A percentile compares a stretch with the other conserved stretches of the same genome.
These are phyloP conservation scores for Lingula anatina DNA, from an alignment of 2,888 invertebrate genomes.

Conservation along the genomic window DNA sequence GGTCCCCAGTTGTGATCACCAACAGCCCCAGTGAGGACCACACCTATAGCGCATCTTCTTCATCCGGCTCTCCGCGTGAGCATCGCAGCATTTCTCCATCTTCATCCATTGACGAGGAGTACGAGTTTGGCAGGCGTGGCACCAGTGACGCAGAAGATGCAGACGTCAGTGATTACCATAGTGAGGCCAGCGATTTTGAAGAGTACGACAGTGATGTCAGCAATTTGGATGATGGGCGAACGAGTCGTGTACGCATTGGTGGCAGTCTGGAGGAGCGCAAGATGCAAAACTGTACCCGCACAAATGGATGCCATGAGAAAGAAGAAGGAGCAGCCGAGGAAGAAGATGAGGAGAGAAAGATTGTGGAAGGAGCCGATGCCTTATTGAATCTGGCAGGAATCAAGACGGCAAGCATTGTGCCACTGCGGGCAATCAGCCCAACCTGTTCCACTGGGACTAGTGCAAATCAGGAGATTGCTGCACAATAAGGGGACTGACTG, in stretches of 20 bases:
- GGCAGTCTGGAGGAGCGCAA: neutral
- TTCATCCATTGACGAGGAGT: constrained; percentile 51
- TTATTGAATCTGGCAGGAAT: constrained; percentile 70
- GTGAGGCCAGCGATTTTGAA: constrained; percentile 17
- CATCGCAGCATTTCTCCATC: constrained; percentile 23
- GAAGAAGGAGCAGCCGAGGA: constrained; percentile 15
- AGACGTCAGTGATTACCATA: constrained; percentile 19
- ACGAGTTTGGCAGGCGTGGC: constrained; percentile 38
- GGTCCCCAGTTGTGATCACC: constrained; percentile 63
- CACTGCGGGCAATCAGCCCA: neutral
- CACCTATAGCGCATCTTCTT: constrained; percentile 66
- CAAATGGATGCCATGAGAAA: neutral
- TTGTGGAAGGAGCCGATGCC: constrained; percentile 75
- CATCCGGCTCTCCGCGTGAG: constrained; percentile 16
- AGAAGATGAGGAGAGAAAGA: constrained; percentile 57
- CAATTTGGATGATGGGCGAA: constrained; percentile 7
- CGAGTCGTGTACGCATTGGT: too few species aligned
- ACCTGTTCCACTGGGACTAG: neutral
- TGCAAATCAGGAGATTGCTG: too few species aligned
- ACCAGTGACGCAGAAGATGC: constrained; percentile 16
- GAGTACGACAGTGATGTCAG: constrained; percentile 18
- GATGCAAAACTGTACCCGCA: neutral
- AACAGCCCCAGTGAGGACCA: constrained; percentile 89
- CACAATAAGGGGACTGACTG: too few species aligned
- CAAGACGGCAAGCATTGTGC: constrained; percentile 30